Evolutionary conservation across 2,797 vertebrate genomes (phyloP).

Genomic region (Enteromius unitaeniatus): DNA sequence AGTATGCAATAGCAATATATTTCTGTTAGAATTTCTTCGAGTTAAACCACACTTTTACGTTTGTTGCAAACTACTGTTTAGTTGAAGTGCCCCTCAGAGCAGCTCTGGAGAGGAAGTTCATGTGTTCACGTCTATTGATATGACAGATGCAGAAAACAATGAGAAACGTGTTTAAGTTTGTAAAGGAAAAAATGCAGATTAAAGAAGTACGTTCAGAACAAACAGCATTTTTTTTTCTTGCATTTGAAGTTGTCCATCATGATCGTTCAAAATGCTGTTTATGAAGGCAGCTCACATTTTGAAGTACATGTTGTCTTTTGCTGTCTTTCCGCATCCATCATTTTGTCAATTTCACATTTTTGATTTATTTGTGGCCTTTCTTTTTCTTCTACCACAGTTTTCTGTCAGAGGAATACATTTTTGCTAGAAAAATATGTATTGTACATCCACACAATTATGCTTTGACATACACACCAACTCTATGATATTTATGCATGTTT

Average conservation of each 20-base stretch:
- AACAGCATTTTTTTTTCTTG: too few relatives aligned
- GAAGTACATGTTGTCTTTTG: conserved; percentile 5
- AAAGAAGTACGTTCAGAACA: not conserved
- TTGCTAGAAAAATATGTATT: conserved; percentile 12
- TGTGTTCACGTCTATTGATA: not conserved
- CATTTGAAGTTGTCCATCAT: not conserved
- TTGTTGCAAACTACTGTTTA: not conserved
- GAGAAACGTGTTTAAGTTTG: not conserved
- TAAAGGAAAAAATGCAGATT: not conserved
- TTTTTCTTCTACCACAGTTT: conserved; percentile 22
- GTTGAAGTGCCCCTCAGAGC: not conserved
- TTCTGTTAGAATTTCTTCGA: not conserved
- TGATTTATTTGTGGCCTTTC: conserved; percentile 32
- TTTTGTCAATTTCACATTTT: conserved; percentile 26
- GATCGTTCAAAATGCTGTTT: conserved; percentile 1
- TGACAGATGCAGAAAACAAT: not conserved
- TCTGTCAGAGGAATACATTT: conserved; percentile 38
- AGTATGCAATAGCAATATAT: not conserved
- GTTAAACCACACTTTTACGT: not conserved
- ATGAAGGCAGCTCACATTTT: not conserved
- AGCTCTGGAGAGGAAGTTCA: not conserved
- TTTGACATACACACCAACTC: not conserved
- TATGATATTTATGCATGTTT: not conserved
- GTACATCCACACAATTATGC: not conserved
- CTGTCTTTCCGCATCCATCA: conserved; percentile 29